These are phyloP conservation scores for Tapirus indicus DNA, from an alignment of 2,797 vertebrate species.

Conservation along the genomic window DNA sequence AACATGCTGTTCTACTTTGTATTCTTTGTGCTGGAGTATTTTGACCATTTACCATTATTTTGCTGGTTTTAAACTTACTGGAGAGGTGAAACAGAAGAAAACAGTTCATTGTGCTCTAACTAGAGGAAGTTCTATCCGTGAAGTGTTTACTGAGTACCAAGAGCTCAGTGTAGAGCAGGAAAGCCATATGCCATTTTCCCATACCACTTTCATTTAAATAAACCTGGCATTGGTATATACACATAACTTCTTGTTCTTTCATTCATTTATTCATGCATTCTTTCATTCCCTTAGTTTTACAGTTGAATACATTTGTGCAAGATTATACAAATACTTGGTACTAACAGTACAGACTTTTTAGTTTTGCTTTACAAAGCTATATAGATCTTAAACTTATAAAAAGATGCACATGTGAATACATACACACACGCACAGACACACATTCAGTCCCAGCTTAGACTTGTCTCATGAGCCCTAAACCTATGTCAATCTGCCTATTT, in stretches of 20 bases:
- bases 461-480: background rate
- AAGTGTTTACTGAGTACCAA: background rate
- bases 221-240: background rate
- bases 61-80: conserved; percentile 22
- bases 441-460: background rate
- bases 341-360: background rate
- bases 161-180: background rate
- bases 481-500: background rate
- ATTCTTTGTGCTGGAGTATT: background rate
- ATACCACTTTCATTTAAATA: background rate
- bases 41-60: conserved; percentile 37
- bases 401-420: background rate
- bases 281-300: conserved; percentile 17
- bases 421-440: background rate
- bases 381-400: background rate
- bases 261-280: background rate
- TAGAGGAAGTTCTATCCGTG: background rate
- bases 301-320: background rate
- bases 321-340: background rate
- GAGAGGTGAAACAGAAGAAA: background rate
- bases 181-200: background rate
- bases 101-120: background rate
- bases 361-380: background rate
- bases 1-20: background rate
- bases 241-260: background rate